Conservation (phyloP, 2,888 invertebrate genomes). For the Notocelia uddmanniana region DNA sequence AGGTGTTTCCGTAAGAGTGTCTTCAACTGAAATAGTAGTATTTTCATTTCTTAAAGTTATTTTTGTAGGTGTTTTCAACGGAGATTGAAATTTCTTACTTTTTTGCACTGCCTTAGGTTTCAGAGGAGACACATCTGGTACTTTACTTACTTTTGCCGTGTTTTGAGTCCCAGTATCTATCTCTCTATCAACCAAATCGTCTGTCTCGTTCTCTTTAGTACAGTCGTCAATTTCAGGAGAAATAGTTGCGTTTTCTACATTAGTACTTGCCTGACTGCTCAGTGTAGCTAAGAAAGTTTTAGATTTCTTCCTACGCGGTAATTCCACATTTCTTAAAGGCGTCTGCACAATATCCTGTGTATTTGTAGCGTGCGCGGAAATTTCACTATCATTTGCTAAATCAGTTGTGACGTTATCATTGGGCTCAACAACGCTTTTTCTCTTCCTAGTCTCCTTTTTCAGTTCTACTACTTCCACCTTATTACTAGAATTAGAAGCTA, state of each 20-base stretch:
- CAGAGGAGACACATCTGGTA: neutral
- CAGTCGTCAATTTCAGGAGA: conserved; percentile 29
- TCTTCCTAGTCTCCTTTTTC: conserved; percentile 59
- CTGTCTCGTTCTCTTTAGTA: conserved; percentile 25
- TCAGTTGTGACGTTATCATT: conserved; percentile 4
- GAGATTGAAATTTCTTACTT: conserved; percentile 18
- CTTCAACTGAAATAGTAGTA: conserved; percentile 10
- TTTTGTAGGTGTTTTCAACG: conserved; percentile 42
- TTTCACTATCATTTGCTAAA: conserved; percentile 49
- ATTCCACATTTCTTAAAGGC: conserved; percentile 60
- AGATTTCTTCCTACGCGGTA: conserved; percentile 65
- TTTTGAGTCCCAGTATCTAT: conserved; percentile 4
- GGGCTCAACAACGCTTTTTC: conserved; percentile 54
- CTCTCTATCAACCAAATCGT: neutral
- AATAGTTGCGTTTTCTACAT: conserved; percentile 2
- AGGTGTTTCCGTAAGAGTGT: conserved; percentile 19
- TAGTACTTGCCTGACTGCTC: conserved; percentile 49
- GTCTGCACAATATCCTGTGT: conserved; percentile 53
- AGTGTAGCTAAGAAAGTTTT: conserved; percentile 59
- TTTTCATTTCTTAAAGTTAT: conserved; percentile 7
- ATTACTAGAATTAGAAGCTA: conserved; percentile 50
- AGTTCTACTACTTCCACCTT: conserved; percentile 53
- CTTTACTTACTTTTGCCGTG: neutral
- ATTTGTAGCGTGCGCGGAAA: conserved; percentile 32
- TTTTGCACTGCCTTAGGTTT: neutral